Evolutionary conservation across 2,888 invertebrate species (phyloP), one percentile per base, ranked within the genome.

Genomic region (Protonemura montana): DNA sequence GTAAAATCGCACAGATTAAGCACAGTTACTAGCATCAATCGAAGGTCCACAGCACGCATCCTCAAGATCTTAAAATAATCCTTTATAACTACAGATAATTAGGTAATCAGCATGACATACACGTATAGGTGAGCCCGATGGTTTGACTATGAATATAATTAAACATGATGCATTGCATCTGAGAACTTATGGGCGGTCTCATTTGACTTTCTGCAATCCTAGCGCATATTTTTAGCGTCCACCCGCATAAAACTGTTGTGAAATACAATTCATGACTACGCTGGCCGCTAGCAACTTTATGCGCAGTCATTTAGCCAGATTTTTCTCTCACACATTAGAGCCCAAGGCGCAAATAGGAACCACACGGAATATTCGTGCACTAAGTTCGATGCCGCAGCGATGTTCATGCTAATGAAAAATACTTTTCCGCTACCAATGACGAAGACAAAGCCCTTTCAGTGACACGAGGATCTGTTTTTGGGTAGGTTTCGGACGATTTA

Each of bases 371-470:
- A 10, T 21, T 21, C 59, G 16, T 2, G 59, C 1, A 59, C 59
- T 16, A 10, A 1, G 59, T 21, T 59, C 59, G 13, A 59, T 10
- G 21, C 59, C 59, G 21, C 3, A 21, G 59, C 59, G 59, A 59
- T 59, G 59, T 59, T 10, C 59, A 59, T 59, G 59, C 13, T 59
- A 59, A 59, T 59, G 21, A n/a, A 59, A 59, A 21, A 13, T 10
- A 59, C 59, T 2, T 59, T 21, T 21, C 13, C 59, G 6, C 21
- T 7, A 21, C 59, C 59, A 21, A 21, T 10, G 59, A 59, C 13
- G 59, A 59, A 59, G 59, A 59, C 59, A 59, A 59, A 59, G 59
- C 59, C 59, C 59, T 59, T 59, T 59, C 59, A 59, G 59, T 59
- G 59, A 59, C 59, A 59, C 59, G 59, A 59, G 59, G 59, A 59